Evolutionary conservation across 1,140 invertebrate genomes (phyloP), one percentile per base, ranked within the genome.

Genomic region (Oryctes rhinoceros): DNA sequence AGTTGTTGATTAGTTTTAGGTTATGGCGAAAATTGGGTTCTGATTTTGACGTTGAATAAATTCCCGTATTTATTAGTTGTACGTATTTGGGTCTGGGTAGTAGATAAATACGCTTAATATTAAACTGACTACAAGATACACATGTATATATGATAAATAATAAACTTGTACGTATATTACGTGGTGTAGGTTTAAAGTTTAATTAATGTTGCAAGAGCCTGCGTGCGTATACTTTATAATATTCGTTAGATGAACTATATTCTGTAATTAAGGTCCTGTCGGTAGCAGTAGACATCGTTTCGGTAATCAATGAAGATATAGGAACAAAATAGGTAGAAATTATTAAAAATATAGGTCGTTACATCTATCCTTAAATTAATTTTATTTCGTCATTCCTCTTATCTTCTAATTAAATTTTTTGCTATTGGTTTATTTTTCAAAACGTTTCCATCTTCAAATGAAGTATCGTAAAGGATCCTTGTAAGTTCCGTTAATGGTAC

Each of bases 1-100:
- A 59, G 15, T 59, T 59, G 53, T 59, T 59, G 53, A 59, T 59
- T 59, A 59, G 53, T 59, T 59, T 59, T 59, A 59, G 13, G 53
- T 59, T 59, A 18, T 18, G 53, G 18, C 13, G 53, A 15, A 59
- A 59, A 59, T 59, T 59, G 18, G 53, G 13, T 59, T 59, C 18
- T 59, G 15, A 59, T 59, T 59, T 59, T 18, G 18, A 59, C 18
- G 53, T 59, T 59, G 6, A 59, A 59, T 59, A 59, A 59, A 18
- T 59, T 59, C 18, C 1, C 13, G 3, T n/a, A 59, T 59, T 59
- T 59, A 59, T 59, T 59, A 59, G 13, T 59, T 59, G 53, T 44
- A 44, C 5, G 9, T 44, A 7, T 10, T 4, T 18, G 15, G 1
- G 18, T n/a, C 5, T 59, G 10, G 5, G 3, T 18, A 59, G 15